phyloP scores from a whole-genome alignment of 2,888 invertebrate species.

The Chrysina gloriosa region DNA sequence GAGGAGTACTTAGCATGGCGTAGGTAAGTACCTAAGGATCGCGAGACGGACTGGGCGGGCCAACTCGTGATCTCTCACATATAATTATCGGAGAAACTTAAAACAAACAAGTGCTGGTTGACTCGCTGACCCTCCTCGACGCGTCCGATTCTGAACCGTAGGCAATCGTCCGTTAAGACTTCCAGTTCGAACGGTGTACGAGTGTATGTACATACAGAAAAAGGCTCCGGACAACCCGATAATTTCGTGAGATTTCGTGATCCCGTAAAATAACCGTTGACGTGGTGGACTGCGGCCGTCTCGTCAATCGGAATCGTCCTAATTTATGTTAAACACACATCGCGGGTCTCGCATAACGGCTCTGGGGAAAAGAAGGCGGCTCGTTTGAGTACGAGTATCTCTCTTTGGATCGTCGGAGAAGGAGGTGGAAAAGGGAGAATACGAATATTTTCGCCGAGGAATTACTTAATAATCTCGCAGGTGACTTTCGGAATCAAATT shows the following conservation, averaged over 20 bases:
- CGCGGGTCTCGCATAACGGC: background rate
- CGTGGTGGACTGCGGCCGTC: constrained; percentile 45
- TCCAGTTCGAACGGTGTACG: background rate
- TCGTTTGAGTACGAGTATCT: background rate
- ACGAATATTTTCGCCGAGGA: background rate
- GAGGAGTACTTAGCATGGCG: too few relatives aligned
- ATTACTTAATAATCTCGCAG: background rate
- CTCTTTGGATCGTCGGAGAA: background rate
- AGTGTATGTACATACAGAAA: constrained; percentile 20
- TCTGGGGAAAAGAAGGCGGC: constrained; percentile 1
- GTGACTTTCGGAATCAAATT: background rate
- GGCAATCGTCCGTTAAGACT: constrained; percentile 34
- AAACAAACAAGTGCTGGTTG: constrained; percentile 65
- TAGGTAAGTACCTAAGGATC: too few relatives aligned
- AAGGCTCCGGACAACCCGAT: constrained; percentile 50
- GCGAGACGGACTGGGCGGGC: constrained; percentile 60
- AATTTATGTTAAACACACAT: constrained; percentile 54
- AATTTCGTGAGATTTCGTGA: constrained; percentile 60
- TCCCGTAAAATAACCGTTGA: constrained; percentile 56
- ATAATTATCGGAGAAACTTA: constrained; percentile 64
- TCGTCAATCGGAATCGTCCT: constrained; percentile 54
- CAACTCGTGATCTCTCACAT: constrained; percentile 64
- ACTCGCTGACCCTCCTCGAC: constrained; percentile 60
- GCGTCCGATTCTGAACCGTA: constrained; percentile 55
- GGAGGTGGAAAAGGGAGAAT: background rate